Base-by-base conservation (phyloP, 1,140 invertebrate species). In the Drosophila varians region DNA sequence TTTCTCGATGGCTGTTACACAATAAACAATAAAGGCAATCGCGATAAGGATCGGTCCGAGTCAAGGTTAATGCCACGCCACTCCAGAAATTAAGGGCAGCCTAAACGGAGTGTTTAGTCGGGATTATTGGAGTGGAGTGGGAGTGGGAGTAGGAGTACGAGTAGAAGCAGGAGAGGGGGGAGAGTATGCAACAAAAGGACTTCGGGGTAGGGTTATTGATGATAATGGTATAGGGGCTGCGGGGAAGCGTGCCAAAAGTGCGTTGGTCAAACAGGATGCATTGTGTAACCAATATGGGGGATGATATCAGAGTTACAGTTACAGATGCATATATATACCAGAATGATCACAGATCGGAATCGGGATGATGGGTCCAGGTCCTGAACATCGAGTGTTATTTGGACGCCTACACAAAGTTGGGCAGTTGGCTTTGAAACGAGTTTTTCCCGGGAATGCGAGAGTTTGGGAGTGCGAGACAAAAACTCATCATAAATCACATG, bases 331-430 rank as follows among this genome's bases (percentile, higher is more conserved):
- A 36, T 36, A 21, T 21, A 4, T 21, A 16, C 36, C 36, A 4
- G 36, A 16, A 79, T 74, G 80, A 75, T 64, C 83, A 83, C 72
- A 76, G 61, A 38, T 14, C 38, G 38, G 42, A 57, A 38, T 14
- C 38, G 38, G 42, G 38, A 51, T 36, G 57, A 61, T 56, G 62
- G 74, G 72, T 61, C 73, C 47, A 56, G 34, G 34, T 34, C 43
- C 26, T 42, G n/a, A 1, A 3, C 34, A 5, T 61, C 31, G 78
- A 77, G 66, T 77, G 69, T 26, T 54, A 60, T 56, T 76, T 60
- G 51, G 83, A 88, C 84, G 84, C 84, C 84, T 89, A 89, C 84
- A 89, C 84, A 89, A 78, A 65, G 58, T 55, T 42, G 45, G 53
- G 21, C 62, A 68, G 61, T 65, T 54, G 53, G 38, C 36, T 55